These are phyloP conservation scores for Cepaea nemoralis DNA, from an alignment of 1,140 invertebrate species.

Conservation along the genomic window DNA sequence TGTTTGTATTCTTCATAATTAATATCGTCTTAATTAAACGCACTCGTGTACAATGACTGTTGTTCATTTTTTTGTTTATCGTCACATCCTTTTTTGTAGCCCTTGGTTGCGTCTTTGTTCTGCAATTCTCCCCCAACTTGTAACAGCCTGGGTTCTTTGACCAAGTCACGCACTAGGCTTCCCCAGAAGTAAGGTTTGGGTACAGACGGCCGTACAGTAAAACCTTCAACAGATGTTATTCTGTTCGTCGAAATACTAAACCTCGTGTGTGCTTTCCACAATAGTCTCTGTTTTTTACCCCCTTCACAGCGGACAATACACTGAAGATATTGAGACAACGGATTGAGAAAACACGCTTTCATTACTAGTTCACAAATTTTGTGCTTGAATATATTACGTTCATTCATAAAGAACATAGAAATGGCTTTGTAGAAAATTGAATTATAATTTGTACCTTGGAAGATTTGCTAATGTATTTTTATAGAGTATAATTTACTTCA, in stretches of 20 bases:
- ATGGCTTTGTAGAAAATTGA: not conserved
- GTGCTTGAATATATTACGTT: not conserved
- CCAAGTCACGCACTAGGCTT: not conserved
- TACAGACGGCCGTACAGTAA: not conserved
- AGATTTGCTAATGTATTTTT: not conserved
- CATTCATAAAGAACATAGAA: not conserved
- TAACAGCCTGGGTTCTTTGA: not conserved
- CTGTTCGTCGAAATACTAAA: not conserved
- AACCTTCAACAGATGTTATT: not conserved
- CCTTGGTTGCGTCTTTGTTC: not conserved
- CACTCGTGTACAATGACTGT: not conserved
- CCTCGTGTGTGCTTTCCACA: not conserved
- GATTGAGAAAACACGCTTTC: not conserved
- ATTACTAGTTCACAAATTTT: not conserved
- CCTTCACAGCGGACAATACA: not conserved
- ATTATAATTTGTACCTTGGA: not conserved
- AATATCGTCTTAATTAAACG: not conserved
- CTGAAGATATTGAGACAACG: not conserved
- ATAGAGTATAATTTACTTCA: not conserved
- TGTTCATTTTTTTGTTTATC: slow-evolving; percentile 5
- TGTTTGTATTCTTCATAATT: not conserved
- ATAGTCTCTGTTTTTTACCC: not conserved
- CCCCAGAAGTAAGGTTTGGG: not conserved
- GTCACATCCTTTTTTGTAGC: not conserved
- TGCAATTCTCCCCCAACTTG: not conserved